Evolutionary conservation across 2,888 invertebrate genomes (phyloP), one percentile per base, ranked within the genome.

Genomic region (Perizoma flavofasciatum): DNA sequence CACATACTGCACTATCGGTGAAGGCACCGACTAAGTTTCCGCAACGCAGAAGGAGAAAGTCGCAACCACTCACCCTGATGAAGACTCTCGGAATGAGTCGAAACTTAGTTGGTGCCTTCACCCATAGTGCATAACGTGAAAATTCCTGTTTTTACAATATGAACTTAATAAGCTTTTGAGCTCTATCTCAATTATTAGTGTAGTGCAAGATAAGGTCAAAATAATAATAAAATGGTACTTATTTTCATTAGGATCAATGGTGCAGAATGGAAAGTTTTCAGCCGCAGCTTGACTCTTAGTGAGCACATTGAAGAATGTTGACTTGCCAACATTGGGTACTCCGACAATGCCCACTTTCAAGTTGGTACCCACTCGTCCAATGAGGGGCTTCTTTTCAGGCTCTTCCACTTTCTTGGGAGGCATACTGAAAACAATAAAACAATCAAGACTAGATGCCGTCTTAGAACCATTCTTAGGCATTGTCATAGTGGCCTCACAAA

Each of bases 181-280:
- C 7, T 9, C 39, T 39, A 6, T 39, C 39, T 9, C 39, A 5
- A 39, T 39, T 7, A 39, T 7, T n/a, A n/a, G n/a, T n/a, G n/a
- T n/a, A n/a, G 39, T 7, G 7, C 6, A 39, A 10, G 43, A 10
- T 1, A 1, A 43, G 6, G 45, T 44, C 37, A 44, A 47, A 37
- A 37, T 35, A 58, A 65, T 57, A 63, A 60, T 56, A 70, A 75
- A 72, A 58, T 46, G 69, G 95, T 96, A 98, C 98, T 98, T 97
- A 98, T 98, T 99, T 95, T 99, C 99, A 97, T 99, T 99, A 49
- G 99, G 99, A 92, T 99, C 99, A 85, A 99, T 99, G 87, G 99
- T 99, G 93, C 99, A 99, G 94, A 99, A 99, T 0, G 99, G 99
- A 84, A 99, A 99, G 86, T 99, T 99, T 86, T 99, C 99, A 53